A percentile compares a stretch with the other conserved stretches of the same genome.
Conservation (phyloP, 2,888 invertebrate genomes). For the Steromphala cineraria region DNA sequence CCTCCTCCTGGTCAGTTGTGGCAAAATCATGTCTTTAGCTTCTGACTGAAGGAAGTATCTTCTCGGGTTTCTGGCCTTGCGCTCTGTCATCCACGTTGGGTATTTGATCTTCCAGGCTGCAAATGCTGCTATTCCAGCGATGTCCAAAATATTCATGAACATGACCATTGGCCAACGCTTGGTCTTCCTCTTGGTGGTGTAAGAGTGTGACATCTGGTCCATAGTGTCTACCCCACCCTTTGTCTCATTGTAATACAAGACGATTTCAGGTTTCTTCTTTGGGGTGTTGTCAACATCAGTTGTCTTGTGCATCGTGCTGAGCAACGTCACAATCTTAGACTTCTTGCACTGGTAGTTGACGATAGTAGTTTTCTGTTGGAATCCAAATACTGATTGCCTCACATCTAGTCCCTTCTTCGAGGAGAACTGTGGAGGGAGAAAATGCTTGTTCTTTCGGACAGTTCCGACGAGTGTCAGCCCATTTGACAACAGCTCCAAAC, state of each 20-base stretch:
- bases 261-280: slow-evolving; percentile 35
- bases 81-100: no score
- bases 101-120: slow-evolving; percentile 30
- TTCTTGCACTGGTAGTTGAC: neutral
- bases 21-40: neutral
- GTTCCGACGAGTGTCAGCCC: no score
- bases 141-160: slow-evolving; percentile 36
- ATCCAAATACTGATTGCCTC: neutral
- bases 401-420: no score
- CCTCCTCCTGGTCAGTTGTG: neutral
- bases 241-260: slow-evolving; percentile 32
- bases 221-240: slow-evolving; percentile 39
- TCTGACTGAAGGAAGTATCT: neutral
- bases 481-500: no score
- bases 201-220: slow-evolving; percentile 34
- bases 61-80: slow-evolving; percentile 17
- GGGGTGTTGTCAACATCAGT: no score
- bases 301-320: neutral
- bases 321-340: neutral
- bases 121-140: slow-evolving; percentile 42
- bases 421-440: no score
- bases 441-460: no score
- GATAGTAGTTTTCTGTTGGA: neutral
- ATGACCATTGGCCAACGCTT: slow-evolving; percentile 39
- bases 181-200: slow-evolving; percentile 25